Percentiles rank a stretch among this genome's conserved stretches.
These are phyloP conservation scores for Holothuria scabra DNA, from an alignment of 53 echinoderm and acorn worm genomes.

Conservation along the genomic window DNA sequence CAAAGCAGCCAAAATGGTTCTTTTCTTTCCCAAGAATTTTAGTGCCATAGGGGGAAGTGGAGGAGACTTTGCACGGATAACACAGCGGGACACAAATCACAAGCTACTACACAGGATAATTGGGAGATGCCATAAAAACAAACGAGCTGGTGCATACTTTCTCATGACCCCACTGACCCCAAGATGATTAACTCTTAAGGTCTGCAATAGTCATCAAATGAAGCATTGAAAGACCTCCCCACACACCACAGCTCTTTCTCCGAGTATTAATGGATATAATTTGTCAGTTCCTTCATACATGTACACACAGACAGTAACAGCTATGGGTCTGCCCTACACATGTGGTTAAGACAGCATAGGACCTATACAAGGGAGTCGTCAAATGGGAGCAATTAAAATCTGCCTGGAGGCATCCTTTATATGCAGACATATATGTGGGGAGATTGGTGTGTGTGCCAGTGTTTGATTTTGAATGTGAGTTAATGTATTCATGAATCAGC, in stretches of 20 bases:
- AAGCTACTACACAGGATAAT: slow-evolving; percentile 50
- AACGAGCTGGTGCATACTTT: slow-evolving; percentile 66
- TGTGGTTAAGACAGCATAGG: slow-evolving; percentile 20
- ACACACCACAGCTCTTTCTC: slow-evolving; percentile 17
- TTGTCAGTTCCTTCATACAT: slow-evolving; percentile 47
- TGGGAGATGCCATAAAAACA: slow-evolving; percentile 73
- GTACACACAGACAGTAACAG: neutral
- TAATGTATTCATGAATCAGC: too few species aligned
- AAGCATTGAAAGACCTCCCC: slow-evolving; percentile 45
- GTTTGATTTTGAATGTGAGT: too few species aligned
- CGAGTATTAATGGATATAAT: slow-evolving; percentile 50
- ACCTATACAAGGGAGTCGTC: slow-evolving; percentile 3
- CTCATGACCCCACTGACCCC: slow-evolving; percentile 70
- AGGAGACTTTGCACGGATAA: slow-evolving; percentile 46
- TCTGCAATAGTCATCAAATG: slow-evolving; percentile 74
- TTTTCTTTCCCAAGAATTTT: slow-evolving; percentile 48
- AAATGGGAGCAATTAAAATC: slow-evolving; percentile 46
- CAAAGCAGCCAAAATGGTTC: slow-evolving; percentile 54
- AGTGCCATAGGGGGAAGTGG: slow-evolving; percentile 48
- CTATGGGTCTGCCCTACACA: slow-evolving; percentile 11
- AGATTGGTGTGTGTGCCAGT: too few species aligned
- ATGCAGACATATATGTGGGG: neutral
- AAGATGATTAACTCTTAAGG: slow-evolving; percentile 67
- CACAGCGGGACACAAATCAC: slow-evolving; percentile 44
- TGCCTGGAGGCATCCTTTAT: slow-evolving; percentile 40